Evolutionary conservation across 53 echinoderm and acorn worm species (phyloP).

Genomic region (Echinometra lucunter): DNA sequence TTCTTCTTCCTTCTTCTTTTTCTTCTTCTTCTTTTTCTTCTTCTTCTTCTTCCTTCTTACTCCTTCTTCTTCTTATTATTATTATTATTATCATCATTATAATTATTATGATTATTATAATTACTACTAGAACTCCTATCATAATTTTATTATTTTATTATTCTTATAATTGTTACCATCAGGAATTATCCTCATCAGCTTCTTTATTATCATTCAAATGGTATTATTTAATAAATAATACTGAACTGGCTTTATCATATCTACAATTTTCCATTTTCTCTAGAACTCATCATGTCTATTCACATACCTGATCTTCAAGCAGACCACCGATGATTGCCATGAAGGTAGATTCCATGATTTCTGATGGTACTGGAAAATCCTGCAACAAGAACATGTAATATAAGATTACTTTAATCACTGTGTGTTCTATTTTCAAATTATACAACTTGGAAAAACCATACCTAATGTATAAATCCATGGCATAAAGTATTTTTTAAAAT

Average conservation of each 20-base stretch:
- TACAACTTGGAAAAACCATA: neutral
- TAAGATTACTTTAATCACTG: neutral
- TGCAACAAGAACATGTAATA: constrained; percentile 30
- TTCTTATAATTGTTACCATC: neutral
- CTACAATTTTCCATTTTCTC: neutral
- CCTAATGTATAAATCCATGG: neutral
- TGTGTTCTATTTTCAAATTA: neutral
- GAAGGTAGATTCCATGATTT: constrained; percentile 77
- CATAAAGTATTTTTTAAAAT: neutral
- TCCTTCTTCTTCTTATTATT: no score
- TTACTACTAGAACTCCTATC: no score
- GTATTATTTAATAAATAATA: no score
- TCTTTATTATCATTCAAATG: neutral
- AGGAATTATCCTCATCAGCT: neutral
- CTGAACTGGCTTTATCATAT: no score
- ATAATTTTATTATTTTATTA: no score
- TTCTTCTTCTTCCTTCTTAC: no score
- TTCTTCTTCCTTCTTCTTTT: no score
- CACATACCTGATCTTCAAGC: constrained; percentile 80
- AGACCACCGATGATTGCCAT: constrained; percentile 87
- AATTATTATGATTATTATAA: no score
- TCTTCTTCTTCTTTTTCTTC: no score
- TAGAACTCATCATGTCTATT: neutral
- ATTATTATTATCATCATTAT: no score
- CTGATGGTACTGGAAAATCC: constrained; percentile 85